Conservation (phyloP, 2,888 invertebrate species). For the Himalopsyche kuldschensis region DNA sequence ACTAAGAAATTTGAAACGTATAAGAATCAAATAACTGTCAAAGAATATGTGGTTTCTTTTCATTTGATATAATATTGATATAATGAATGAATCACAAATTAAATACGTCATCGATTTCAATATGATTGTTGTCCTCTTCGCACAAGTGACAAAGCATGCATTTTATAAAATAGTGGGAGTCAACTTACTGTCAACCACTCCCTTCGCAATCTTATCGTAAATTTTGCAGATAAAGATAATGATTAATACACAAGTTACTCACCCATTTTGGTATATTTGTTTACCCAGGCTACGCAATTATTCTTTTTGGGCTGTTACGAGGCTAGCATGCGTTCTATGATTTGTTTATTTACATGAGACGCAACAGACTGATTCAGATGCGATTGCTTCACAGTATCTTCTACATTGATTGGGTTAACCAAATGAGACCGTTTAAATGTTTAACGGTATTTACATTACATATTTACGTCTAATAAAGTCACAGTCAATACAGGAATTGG, state of each 20-base stretch:
- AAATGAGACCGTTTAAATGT: not conserved
- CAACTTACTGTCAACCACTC: slow-evolving; percentile 23
- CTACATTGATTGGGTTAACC: not conserved
- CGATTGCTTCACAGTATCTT: not conserved
- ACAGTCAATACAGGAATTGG: not conserved
- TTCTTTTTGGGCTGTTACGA: not conserved
- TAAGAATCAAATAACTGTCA: not conserved
- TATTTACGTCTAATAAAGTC: not conserved
- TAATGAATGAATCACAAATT: slow-evolving; percentile 10
- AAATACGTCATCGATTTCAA: slow-evolving; percentile 8
- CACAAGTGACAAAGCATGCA: slow-evolving; percentile 6
- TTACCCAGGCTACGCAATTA: slow-evolving; percentile 26
- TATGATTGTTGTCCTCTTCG: not conserved
- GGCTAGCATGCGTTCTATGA: slow-evolving; percentile 11
- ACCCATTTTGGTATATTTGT: slow-evolving; percentile 18
- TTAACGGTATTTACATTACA: not conserved
- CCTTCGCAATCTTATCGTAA: slow-evolving; percentile 18
- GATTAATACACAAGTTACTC: slow-evolving; percentile 1
- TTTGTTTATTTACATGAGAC: slow-evolving; percentile 26
- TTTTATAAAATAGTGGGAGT: slow-evolving; percentile 8
- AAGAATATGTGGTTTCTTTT: not conserved
- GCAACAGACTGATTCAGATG: slow-evolving; percentile 1
- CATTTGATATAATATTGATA: not conserved
- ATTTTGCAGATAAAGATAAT: slow-evolving; percentile 10
- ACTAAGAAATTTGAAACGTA: not conserved